Base-by-base conservation (phyloP, 2,113 vertebrate genomes). In the Perca schrenkii region DNA sequence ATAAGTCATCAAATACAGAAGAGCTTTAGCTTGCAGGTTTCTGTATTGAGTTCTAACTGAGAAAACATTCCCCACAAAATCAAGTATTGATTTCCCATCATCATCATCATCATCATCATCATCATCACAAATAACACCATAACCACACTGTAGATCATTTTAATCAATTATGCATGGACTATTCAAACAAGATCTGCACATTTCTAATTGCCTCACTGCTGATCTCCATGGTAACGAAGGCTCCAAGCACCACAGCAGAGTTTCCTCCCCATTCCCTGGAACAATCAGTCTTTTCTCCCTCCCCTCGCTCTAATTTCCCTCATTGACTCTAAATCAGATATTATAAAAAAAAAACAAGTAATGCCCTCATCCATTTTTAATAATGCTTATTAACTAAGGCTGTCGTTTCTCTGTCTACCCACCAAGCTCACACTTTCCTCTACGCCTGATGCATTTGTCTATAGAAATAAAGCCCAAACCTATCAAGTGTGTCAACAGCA, bases 191-290 rank as follows among this genome's bases (percentile, higher is more conserved):
- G 22, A 86, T 87, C 70, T 80, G 82, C 74, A 86, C 79, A 82
- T 79, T 86, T 83, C 76, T 89, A 92, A 94, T 89, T 89, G 86
- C 90, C 86, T 86, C 75, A 87, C 84, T 80, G 82, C 85, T 92
- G 84, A 92, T 94, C 88, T 88, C 92, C 92, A 93, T 94, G 86
- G 92, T 76, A 92, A 95, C 93, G 88, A 88, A 79, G 54, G 68
- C 80, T 89, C 76, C 54, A 22, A 86, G 86, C 79, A 25, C 80
- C 86, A 77, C 62, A 36, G 69, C 62, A 31, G 36, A 31, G 36
- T 71, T 84, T 68, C 77, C 70, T 72, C 73, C 71, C 64, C 15
- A 3, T 76, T 77, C 84, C 63, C 65, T 13, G 47, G 17, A 69
- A 86, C 76, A 89, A 86, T 89, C 87, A 78, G 46, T 81, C 77